Evolutionary conservation across 2,797 vertebrate species (phyloP), one percentile per base, ranked within the genome.

Genomic region (Margarornis squamiger): DNA sequence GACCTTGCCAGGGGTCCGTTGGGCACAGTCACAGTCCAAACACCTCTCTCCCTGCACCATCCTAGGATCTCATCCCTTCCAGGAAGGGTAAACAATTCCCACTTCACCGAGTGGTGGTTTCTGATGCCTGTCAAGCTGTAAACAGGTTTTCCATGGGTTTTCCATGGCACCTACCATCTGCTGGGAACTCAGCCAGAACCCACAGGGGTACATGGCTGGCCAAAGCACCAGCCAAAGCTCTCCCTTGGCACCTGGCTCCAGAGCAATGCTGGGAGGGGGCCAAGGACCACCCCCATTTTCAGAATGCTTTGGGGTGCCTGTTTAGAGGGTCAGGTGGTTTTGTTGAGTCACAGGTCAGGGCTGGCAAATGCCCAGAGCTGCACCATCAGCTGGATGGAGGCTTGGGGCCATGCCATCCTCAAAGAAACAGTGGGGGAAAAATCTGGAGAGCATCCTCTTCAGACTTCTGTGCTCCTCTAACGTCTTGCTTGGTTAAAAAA

Each of bases 101-200:
- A n/a, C 17, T 12, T 14, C 16, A 67, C 9, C 0, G 1, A 41
- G 12, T 1, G 1, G 17, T 36, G 12, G 18, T 32, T 83, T 74
- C 34, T 52, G 38, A 46, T 46, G 21, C 17, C 26, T 49, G 29
- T 15, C 16, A 27, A 43, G 52, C 26, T 17, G 6, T 20, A 22
- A 85, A 49, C 67, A 85, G 74, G 32, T 94, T 82, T 79, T n/a
- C 39, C 34, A 74, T 41, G 67, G 30, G 27, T 79, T 94, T 92
- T 92, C 36, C n/a, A 7, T 27, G 22, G 82, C 52, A 71, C 27
- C 41, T 45, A 6, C 46, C 74, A 11, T 4, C n/a, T 43, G 66
- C 55, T 87, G 89, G 71, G 82, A 93, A 52, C 68, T 32, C 68
- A 67, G 88, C 48, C 73, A 80, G 80, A 86, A 24, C 54, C 38